Percentiles rank a stretch among this genome's conserved stretches.
These are phyloP conservation scores for Xyliphius kryptos DNA, from an alignment of 2,113 vertebrate species.

Conservation along the genomic window DNA sequence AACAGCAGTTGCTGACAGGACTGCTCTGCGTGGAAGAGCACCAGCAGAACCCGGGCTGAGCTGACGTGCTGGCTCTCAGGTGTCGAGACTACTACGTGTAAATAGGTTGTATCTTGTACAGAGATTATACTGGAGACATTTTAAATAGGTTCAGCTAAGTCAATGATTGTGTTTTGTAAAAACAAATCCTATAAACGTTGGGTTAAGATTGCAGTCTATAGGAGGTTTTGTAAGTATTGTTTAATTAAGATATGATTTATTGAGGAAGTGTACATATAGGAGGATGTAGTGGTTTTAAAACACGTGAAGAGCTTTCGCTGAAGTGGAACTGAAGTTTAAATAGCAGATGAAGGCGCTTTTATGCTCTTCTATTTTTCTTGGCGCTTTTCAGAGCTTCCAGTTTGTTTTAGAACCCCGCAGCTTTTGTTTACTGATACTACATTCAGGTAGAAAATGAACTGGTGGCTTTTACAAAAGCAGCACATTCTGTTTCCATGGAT, in stretches of 20 bases:
- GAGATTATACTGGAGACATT: background rate
- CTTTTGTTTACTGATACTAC: too few relatives aligned
- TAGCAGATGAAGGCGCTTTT: too few relatives aligned
- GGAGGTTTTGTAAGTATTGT: conserved; percentile 38
- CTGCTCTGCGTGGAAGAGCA: too few relatives aligned
- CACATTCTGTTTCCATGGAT: too few relatives aligned
- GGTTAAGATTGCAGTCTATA: conserved; percentile 17
- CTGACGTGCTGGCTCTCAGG: too few relatives aligned
- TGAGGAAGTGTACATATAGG: conserved; percentile 39
- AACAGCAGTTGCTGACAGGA: conserved; percentile 89
- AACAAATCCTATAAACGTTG: conserved; percentile 24
- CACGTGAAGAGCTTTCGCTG: conserved; percentile 8
- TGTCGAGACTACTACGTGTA: background rate
- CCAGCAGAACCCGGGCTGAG: too few relatives aligned
- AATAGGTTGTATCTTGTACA: conserved; percentile 4
- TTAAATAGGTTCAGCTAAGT: conserved; percentile 6
- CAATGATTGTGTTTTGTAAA: conserved; percentile 32
- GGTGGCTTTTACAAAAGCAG: too few relatives aligned
- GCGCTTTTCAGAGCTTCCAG: too few relatives aligned
- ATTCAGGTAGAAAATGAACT: too few relatives aligned
- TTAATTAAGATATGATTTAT: conserved; percentile 38
- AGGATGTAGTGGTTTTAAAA: conserved; percentile 33
- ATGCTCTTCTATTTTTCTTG: too few relatives aligned
- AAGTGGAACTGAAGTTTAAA: too few relatives aligned
- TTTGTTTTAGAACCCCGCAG: too few relatives aligned